A percentile compares a stretch with the other conserved stretches of the same genome.
phyloP scores from a whole-genome alignment of 2,888 invertebrate genomes.

The Cremastinae sp. region DNA sequence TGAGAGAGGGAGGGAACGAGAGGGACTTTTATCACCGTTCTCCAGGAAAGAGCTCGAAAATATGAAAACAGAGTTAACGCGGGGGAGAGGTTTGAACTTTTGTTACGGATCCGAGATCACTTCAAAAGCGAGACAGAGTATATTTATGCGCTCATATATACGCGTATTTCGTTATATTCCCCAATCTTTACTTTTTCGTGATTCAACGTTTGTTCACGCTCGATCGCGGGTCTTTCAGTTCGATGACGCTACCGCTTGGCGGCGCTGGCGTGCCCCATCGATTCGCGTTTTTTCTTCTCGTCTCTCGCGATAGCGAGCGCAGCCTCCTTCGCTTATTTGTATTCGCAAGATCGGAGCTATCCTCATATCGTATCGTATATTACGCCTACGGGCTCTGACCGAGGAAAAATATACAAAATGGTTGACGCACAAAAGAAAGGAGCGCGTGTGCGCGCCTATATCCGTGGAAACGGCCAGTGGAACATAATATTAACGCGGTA shows the following conservation, averaged over 20 bases:
- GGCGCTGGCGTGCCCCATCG: conserved; percentile 6
- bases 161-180: conserved; percentile 15
- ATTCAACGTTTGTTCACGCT: conserved; percentile 4
- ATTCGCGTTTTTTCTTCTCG: conserved; percentile 19
- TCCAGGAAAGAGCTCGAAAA: conserved; percentile 29
- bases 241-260: conserved; percentile 38
- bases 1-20: not conserved
- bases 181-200: conserved; percentile 2
- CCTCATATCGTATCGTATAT: conserved; percentile 68
- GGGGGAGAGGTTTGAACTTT: conserved; percentile 12
- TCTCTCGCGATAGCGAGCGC: conserved; percentile 23
- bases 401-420: conserved; percentile 73
- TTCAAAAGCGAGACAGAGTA: conserved; percentile 49
- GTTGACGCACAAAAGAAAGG: conserved; percentile 68
- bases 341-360: conserved; percentile 55
- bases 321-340: conserved; percentile 49
- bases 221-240: conserved; percentile 23
- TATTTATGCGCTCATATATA: conserved; percentile 38
- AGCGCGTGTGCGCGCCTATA: not conserved
- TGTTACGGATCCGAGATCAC: conserved; percentile 41
- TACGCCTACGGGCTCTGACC: conserved; percentile 64
- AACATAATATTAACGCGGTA: conserved; percentile 58
- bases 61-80: conserved; percentile 26
- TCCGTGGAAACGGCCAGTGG: conserved; percentile 52
- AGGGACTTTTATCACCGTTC: conserved; percentile 48